Evolutionary conservation across 2,888 invertebrate genomes (phyloP), one percentile per base, ranked within the genome.

Genomic region (Calameuta filiformis): DNA sequence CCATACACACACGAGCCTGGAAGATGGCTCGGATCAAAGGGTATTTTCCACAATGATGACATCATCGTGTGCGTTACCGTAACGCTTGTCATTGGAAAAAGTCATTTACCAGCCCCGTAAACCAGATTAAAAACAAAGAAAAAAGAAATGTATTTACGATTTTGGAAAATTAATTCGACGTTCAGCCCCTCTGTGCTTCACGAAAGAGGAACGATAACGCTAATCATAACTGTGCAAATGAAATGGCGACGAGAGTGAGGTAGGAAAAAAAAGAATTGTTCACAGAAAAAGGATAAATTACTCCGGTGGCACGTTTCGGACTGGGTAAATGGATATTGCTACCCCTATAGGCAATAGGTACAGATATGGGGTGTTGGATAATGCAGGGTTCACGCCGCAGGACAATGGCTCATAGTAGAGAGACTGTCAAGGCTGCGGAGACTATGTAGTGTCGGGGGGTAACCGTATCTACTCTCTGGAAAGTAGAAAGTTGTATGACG

Each of bases 361-460:
- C 15, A 56, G 56, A 56, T 56, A 56, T 56, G 56, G 56, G 56
- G 56, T 56, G 56, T 56, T 56, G 56, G 56, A 56, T 56, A 71
- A 34, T 71, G 33, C 71, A 31, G 71, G 71, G 71, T 33, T 71
- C 71, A 23, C 71, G 71, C 71, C 31, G 31, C 71, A 34, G 71
- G 71, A 71, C 71, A 71, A 71, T 71, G 71, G 34, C 33, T 71
- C 71, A n/a, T 23, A 71, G 71, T 33, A 12, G 71, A 71, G 71
- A 71, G 31, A 33, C 31, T 34, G 31, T 71, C 31, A 12, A 23
- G 71, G 71, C 33, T 33, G 12, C 9, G 11, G 31, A 12, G 71
- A 34, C 23, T 23, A 3, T 56, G 56, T 2, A 56, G 6, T 56
- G 9, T 3, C 23, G 56, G 23, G 56, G 56, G 56, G 3, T 23